A percentile compares a stretch with the other conserved stretches of the same genome.
phyloP scores from a whole-genome alignment of 2,888 invertebrate genomes.

The Subacronicta megacephala region DNA sequence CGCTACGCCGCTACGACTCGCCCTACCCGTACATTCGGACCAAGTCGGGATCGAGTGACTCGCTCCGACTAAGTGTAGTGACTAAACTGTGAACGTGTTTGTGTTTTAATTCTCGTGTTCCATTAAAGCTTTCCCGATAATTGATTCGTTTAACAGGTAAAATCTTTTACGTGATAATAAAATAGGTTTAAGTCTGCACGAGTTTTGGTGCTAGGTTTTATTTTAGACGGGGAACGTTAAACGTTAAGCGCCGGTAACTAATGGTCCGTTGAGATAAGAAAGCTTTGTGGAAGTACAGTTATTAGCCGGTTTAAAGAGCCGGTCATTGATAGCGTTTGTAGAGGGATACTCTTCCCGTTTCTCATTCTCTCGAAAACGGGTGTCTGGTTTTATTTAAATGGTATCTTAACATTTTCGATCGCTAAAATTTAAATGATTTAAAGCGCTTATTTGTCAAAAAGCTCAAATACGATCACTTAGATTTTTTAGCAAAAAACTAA shows the following conservation, averaged over 20 bases:
- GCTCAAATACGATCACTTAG: no score
- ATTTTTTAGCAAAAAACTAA: no score
- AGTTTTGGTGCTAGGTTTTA: conserved; percentile 67
- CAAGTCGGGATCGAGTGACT: conserved; percentile 48
- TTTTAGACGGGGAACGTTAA: conserved; percentile 71
- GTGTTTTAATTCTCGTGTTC: conserved; percentile 62
- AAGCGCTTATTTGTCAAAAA: no score
- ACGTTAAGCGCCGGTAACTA: conserved; percentile 75
- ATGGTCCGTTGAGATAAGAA: conserved; percentile 83
- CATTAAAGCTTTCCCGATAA: conserved; percentile 47
- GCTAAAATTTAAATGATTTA: not conserved
- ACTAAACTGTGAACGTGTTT: conserved; percentile 69
- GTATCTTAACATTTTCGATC: not conserved
- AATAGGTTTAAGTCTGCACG: conserved; percentile 64
- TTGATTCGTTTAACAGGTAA: conserved; percentile 67
- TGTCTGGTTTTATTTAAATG: conserved; percentile 5
- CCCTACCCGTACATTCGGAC: conserved; percentile 44
- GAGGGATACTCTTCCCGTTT: conserved; percentile 20
- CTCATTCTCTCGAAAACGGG: conserved; percentile 21
- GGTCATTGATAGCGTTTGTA: conserved; percentile 46
- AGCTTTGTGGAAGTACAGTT: conserved; percentile 64
- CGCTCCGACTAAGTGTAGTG: conserved; percentile 53
- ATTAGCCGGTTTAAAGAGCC: conserved; percentile 59
- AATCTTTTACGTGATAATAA: conserved; percentile 62
- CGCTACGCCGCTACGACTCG: conserved; percentile 60